phyloP scores from a whole-genome alignment of 2,113 vertebrate species.

The Uria lomvia region DNA sequence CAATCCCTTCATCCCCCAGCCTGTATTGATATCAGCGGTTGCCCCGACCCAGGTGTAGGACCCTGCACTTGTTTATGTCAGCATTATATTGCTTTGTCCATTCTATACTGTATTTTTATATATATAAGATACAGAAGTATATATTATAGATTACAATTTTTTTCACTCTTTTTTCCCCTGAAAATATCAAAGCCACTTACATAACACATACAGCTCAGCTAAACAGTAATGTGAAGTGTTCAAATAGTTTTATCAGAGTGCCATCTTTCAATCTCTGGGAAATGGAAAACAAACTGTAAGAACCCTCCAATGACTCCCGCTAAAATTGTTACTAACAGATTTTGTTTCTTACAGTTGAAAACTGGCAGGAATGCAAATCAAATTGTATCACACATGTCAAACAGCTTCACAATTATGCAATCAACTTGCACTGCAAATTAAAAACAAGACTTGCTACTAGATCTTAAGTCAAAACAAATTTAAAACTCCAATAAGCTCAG shows the following conservation, averaged over 20 bases:
- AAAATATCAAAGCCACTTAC: neutral
- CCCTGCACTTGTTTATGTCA: neutral
- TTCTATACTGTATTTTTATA: neutral
- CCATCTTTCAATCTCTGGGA: neutral
- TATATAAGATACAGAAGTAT: neutral
- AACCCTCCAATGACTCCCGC: neutral
- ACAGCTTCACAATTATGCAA: constrained; percentile 58
- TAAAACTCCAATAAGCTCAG: constrained; percentile 31
- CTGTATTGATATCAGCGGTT: neutral
- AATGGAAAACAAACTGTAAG: constrained; percentile 1
- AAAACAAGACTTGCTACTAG: constrained; percentile 55
- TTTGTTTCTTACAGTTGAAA: constrained; percentile 60
- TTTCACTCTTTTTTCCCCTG: neutral
- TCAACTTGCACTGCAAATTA: constrained; percentile 61
- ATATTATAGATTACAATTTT: neutral
- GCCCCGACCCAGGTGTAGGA: neutral
- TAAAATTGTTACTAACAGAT: constrained; percentile 50
- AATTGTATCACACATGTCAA: constrained; percentile 57
- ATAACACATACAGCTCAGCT: neutral
- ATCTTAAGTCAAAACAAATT: constrained; percentile 57
- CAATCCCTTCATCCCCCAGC: neutral
- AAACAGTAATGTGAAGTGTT: neutral
- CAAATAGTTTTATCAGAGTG: neutral
- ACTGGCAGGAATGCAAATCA: constrained; percentile 30
- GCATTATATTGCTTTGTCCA: neutral